Evolutionary conservation across 2,113 vertebrate species (phyloP).

Genomic region (Haemorhous mexicanus): DNA sequence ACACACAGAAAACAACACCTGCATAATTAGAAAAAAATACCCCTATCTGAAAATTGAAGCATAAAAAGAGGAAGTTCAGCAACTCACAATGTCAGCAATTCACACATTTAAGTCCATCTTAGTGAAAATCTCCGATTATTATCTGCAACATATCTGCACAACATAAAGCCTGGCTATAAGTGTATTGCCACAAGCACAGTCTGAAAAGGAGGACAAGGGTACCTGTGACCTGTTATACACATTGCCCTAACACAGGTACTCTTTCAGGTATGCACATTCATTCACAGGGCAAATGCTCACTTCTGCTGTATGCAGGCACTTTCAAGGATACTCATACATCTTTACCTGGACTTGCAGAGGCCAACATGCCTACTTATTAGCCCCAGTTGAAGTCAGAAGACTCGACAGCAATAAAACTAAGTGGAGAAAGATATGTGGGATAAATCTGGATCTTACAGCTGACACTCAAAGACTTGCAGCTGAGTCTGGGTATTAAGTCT

Average conservation of each 20-base stretch:
- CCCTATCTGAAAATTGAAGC: not conserved
- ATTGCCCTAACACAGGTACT: rapidly evolving
- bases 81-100: not conserved
- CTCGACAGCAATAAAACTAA: not conserved
- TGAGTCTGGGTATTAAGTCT: not conserved
- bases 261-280: not conserved
- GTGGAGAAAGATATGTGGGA: not conserved
- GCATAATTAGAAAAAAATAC: not conserved
- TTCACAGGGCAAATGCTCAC: not conserved
- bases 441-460: not conserved
- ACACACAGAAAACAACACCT: not conserved
- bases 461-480: not conserved
- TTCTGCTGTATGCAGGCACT: rapidly evolving
- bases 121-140: not conserved
- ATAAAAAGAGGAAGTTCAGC: not conserved
- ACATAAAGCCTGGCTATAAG: not conserved
- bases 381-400: not conserved
- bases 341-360: not conserved
- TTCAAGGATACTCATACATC: not conserved
- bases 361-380: not conserved
- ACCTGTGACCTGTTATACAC: not conserved
- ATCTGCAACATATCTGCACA: not conserved
- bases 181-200: not conserved
- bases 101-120: not conserved
- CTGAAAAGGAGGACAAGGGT: not conserved